Base-by-base conservation (phyloP, 2,888 invertebrate species). In the Chrysodeixis includens region DNA sequence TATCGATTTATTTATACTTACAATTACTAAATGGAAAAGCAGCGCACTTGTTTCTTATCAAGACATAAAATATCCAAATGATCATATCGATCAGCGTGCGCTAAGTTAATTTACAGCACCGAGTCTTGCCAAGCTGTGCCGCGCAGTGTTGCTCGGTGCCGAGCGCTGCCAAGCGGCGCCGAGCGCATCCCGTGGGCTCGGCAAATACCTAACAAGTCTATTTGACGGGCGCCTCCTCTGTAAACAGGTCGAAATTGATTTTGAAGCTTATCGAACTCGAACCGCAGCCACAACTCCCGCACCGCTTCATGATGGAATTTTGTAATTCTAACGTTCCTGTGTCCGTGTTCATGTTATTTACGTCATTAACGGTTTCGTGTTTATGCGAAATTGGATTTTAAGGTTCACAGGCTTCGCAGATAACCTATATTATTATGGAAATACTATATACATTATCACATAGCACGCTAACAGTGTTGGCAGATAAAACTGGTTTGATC, bases 171-270 rank as follows among this genome's bases (percentile, higher is more conserved):
- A 76, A 76, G 71, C 62, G 69, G 65, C 62, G 55, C 62, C 59
- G 56, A 66, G 64, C 66, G 65, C 68, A 67, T 69, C 68, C 68
- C 59, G 68, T 73, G 67, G 70, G 66, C 65, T 78, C 57, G 60
- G 62, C 76, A 82, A 83, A 83, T 85, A 84, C 71, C 78, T 79
- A 81, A 73, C 76, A 74, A 79, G 84, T 88, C 75, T 88, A 86
- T 88, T 86, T 86, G 86, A 84, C 78, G 82, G 62, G 79, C 77
- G 83, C 83, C 84, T 87, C 79, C 87, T 86, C 85, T 85, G 89
- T 91, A 92, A 92, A 92, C 90, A 91, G 88, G 83, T 86, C 82
- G 82, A 90, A 92, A 92, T 92, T 92, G 92, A 90, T 92, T 92
- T 92, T 85, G 88, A 88, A 89, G 91, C 91, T 90, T 89, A 88